Evolutionary conservation across 1,140 invertebrate genomes (phyloP).

Genomic region (Caenorhabditis inopinata): DNA sequence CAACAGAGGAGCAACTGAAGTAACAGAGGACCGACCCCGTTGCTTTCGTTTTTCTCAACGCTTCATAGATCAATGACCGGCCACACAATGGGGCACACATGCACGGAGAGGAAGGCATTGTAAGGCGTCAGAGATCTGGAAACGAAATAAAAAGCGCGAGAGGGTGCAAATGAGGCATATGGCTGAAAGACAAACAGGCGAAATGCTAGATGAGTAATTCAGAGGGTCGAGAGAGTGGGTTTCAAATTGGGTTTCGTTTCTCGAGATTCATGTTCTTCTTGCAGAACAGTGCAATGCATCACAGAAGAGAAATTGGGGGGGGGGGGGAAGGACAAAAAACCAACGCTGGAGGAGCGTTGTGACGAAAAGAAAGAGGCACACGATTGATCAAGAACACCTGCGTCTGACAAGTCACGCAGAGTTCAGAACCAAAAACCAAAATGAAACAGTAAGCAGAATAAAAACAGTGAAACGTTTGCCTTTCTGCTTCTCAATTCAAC

Average conservation of each 20-base stretch:
- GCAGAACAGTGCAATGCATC: too few species aligned
- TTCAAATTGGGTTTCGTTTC: too few species aligned
- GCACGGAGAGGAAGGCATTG: background rate
- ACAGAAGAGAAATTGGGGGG: background rate
- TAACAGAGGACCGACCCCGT: background rate
- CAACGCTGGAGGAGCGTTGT: background rate
- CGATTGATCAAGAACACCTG: background rate
- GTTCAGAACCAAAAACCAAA: background rate
- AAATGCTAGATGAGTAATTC: too few species aligned
- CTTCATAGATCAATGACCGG: conserved; percentile 22
- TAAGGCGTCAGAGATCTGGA: conserved; percentile 15
- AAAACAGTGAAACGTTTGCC: too few species aligned
- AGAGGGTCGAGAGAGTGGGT: too few species aligned
- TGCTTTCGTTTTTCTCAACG: background rate
- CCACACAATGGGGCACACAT: conserved; percentile 15
- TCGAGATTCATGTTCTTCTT: too few species aligned
- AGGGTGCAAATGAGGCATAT: background rate
- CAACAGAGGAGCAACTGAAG: background rate
- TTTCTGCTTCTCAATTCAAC: too few species aligned
- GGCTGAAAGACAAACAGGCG: background rate
- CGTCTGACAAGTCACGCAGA: conserved; percentile 5
- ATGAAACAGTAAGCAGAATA: background rate
- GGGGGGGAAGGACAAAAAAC: background rate
- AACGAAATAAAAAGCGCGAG: background rate
- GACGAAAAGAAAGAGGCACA: background rate